Percentiles rank a stretch among this genome's conserved stretches.
Evolutionary conservation across 2,113 vertebrate genomes (phyloP).

Genomic region (Oreotrochilus melanogaster): DNA sequence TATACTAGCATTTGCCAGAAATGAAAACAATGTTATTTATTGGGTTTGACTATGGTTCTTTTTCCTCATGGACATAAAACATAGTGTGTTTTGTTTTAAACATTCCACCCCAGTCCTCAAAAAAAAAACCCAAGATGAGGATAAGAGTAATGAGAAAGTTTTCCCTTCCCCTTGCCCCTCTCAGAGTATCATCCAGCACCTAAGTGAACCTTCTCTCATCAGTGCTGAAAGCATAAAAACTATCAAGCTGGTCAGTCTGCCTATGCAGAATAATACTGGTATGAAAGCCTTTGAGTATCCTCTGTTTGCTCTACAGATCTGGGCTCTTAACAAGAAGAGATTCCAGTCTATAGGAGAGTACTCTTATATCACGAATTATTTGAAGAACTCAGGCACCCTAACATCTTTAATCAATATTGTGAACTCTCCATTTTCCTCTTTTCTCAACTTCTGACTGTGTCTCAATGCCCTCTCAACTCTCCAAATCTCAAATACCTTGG

Average conservation of each 20-base stretch:
- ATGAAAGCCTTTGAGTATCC: background rate
- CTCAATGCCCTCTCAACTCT: background rate
- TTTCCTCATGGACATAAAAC: background rate
- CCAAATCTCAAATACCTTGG: background rate
- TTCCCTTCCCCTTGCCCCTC: no score
- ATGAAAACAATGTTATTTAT: slow-evolving; percentile 1
- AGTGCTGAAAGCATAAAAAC: background rate
- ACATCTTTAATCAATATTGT: background rate
- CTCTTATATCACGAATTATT: background rate
- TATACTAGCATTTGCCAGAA: background rate
- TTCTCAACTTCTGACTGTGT: background rate
- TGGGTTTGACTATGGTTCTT: background rate
- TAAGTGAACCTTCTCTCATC: background rate
- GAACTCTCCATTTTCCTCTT: background rate
- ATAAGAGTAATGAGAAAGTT: background rate
- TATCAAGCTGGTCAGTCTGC: background rate
- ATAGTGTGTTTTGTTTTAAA: background rate
- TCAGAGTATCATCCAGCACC: no score
- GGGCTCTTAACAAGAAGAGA: background rate
- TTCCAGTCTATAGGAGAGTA: background rate
- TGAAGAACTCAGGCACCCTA: background rate
- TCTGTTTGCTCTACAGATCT: background rate
- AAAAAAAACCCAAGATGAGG: background rate
- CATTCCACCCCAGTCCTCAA: fast-evolving
- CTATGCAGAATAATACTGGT: background rate